phyloP scores from a whole-genome alignment of 2,888 invertebrate species.

The Synanthedon vespiformis region DNA sequence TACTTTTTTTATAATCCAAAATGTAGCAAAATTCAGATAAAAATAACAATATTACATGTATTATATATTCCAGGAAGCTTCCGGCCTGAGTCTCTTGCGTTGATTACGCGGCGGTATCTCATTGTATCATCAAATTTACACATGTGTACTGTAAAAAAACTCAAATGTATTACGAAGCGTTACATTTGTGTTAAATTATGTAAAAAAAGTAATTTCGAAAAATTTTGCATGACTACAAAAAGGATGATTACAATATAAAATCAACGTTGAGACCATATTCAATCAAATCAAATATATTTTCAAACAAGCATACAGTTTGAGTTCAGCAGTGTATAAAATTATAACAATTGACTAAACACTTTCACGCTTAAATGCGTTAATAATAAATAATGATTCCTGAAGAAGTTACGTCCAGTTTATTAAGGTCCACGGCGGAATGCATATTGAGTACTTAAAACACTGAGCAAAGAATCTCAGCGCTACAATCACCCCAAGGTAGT shows the following conservation, averaged over 20 bases:
- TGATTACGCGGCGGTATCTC: conserved; percentile 27
- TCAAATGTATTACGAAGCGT: conserved; percentile 1
- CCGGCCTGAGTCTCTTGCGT: conserved; percentile 18
- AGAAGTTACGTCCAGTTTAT: conserved; percentile 11
- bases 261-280: no score
- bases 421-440: conserved; percentile 6
- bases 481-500: no score
- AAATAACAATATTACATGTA: background rate
- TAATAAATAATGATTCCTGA: conserved; percentile 7
- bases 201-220: conserved; percentile 13
- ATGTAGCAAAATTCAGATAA: no score
- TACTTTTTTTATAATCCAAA: no score
- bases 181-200: conserved; percentile 5
- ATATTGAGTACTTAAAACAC: no score
- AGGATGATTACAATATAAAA: no score
- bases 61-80: conserved; percentile 5
- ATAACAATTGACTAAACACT: conserved; percentile 16
- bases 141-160: conserved; percentile 1
- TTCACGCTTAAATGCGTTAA: conserved; percentile 13
- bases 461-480: no score
- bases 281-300: no score
- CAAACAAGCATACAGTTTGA: no score
- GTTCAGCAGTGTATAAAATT: conserved; percentile 12
- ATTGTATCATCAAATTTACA: conserved; percentile 10
- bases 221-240: no score